A percentile compares a stretch with the other conserved stretches of the same genome.
These are phyloP conservation scores for Lophura nycthemera DNA, from an alignment of 2,113 vertebrate species.

Conservation along the genomic window DNA sequence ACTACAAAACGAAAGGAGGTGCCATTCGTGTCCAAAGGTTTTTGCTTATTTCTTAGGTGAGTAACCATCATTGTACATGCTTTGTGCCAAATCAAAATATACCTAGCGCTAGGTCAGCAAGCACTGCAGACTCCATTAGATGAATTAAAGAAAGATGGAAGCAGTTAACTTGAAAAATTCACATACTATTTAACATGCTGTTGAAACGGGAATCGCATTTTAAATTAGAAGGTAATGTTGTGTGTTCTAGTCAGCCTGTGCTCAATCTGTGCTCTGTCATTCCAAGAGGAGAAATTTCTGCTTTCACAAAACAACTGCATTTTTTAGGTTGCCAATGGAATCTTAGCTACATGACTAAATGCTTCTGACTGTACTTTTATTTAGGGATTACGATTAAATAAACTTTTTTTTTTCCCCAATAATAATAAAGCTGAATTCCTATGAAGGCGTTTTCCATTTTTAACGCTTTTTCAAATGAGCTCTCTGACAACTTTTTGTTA, in stretches of 20 bases:
- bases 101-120: slow-evolving; percentile 34
- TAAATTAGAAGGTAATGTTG: slow-evolving; percentile 35
- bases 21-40: slow-evolving; percentile 81
- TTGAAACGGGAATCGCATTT: slow-evolving; percentile 59
- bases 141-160: slow-evolving; percentile 38
- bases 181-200: slow-evolving; percentile 57
- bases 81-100: slow-evolving; percentile 83
- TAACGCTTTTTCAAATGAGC: background rate
- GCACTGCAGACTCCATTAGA: background rate
- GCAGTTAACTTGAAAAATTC: slow-evolving; percentile 46
- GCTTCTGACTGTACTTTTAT: slow-evolving; percentile 10
- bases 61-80: slow-evolving; percentile 83
- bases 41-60: slow-evolving; percentile 79
- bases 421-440: background rate
- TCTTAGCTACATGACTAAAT: slow-evolving; percentile 58
- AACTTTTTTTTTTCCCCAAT: background rate
- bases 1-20: slow-evolving; percentile 84
- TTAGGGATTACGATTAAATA: background rate
- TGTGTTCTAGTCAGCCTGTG: slow-evolving; percentile 69
- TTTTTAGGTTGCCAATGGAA: slow-evolving; percentile 19
- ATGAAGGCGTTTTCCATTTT: background rate
- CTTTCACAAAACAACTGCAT: slow-evolving; percentile 27
- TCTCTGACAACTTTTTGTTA: background rate
- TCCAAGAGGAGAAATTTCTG: slow-evolving; percentile 53
- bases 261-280: slow-evolving; percentile 29